Conservation (phyloP, 1,140 invertebrate species). For the Portunus trituberculatus region DNA sequence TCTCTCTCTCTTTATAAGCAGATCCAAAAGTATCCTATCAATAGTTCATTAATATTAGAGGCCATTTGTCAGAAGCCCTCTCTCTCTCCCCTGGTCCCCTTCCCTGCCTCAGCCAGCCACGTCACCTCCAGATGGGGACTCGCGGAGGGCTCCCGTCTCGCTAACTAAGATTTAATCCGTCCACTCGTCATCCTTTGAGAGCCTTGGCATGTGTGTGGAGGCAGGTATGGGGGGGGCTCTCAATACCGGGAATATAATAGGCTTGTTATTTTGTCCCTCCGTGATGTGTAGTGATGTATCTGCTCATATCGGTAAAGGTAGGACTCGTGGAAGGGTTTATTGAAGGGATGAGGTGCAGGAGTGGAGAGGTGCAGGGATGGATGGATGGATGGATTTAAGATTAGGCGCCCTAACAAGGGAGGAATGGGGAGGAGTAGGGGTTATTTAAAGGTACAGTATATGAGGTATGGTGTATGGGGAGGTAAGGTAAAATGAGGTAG, state of each 20-base stretch:
- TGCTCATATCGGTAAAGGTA: too few relatives aligned
- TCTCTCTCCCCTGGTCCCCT: not conserved
- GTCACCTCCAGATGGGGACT: constrained; percentile 18
- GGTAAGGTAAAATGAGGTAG: too few relatives aligned
- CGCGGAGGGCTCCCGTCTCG: not conserved
- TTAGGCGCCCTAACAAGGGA: too few relatives aligned
- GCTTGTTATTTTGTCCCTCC: not conserved
- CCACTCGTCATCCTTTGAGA: not conserved
- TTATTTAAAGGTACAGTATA: too few relatives aligned
- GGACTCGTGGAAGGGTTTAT: too few relatives aligned
- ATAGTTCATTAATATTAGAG: constrained; percentile 15
- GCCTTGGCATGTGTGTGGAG: not conserved
- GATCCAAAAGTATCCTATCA: not conserved
- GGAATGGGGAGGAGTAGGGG: too few relatives aligned
- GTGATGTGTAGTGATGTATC: not conserved
- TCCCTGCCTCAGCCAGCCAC: not conserved
- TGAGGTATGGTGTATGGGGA: too few relatives aligned
- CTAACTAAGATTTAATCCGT: constrained; percentile 14
- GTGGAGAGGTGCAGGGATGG: not conserved
- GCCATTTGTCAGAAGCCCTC: not conserved
- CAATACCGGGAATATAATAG: not conserved
- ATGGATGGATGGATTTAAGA: not conserved
- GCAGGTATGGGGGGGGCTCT: not conserved
- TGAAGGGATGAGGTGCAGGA: not conserved
- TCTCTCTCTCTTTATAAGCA: not conserved